phyloP scores from a whole-genome alignment of 2,113 vertebrate species.

The Scytalopus superciliaris region DNA sequence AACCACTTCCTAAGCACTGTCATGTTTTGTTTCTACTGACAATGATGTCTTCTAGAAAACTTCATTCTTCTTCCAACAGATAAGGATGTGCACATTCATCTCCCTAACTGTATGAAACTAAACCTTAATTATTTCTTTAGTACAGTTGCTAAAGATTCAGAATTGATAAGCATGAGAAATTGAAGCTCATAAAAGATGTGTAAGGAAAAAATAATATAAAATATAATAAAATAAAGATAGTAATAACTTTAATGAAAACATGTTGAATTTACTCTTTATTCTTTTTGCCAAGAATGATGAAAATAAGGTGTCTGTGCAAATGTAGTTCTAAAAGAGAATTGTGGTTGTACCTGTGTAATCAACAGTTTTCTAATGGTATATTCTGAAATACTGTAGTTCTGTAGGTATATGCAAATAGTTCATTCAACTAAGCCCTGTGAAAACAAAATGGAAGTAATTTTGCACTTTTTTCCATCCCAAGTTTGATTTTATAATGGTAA shows the following conservation, averaged over 20 bases:
- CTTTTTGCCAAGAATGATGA: neutral
- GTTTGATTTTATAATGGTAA: neutral
- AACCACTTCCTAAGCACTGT: neutral
- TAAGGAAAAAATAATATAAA: neutral
- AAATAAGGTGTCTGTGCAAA: neutral
- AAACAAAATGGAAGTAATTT: neutral
- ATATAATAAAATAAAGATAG: neutral
- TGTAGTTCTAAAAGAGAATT: neutral
- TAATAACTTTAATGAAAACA: neutral
- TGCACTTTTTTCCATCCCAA: neutral
- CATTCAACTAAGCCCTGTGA: neutral
- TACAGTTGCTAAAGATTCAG: neutral
- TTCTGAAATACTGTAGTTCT: neutral
- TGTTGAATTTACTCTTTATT: neutral
- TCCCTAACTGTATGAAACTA: neutral
- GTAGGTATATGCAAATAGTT: neutral
- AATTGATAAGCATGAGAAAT: neutral
- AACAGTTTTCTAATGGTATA: neutral
- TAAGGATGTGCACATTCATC: neutral
- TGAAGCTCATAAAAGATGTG: neutral
- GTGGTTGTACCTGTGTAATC: neutral
- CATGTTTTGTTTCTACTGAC: neutral
- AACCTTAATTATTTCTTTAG: neutral
- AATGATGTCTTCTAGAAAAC: neutral
- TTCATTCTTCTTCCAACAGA: neutral